Base-by-base conservation (phyloP, 1,140 invertebrate genomes). In the Gryon sp. region DNA sequence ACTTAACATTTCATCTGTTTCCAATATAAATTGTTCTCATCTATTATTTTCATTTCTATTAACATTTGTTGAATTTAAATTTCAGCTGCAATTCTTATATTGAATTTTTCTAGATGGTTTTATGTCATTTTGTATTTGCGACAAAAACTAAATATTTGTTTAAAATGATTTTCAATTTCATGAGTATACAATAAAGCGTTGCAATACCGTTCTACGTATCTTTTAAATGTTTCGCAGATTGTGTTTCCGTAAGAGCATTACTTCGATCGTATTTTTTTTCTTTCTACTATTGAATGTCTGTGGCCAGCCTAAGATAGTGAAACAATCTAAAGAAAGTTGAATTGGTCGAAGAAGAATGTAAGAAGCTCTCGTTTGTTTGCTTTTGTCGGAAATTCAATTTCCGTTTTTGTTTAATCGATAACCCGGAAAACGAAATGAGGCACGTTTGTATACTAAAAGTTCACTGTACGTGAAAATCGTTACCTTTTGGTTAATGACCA, bases 321-420 rank as follows among this genome's bases (percentile, higher is more conserved):
- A 32, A 38, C 20, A 24, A 43, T 14, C 26, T 20, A 14, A 20
- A 16, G 50, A 22, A 22, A 30, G 22, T 32, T 7, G 19, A 38
- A 32, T 18, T n/a, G 9, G 28, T 7, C 18, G 2, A 46, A 26
- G 50, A 34, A 16, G 16, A 43, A 14, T 36, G 36, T 9, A 68
- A 46, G 18, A 48, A 45, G 40, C 28, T 36, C 28, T 66, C 48
- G 63, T 77, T 57, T 77, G 76, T 79, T 80, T 76, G 76, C 78
- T 55, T 62, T 81, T 70, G 45, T 63, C 76, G 69, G 62, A 74
- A 82, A 82, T 82, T 82, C 79, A 82, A 82, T 82, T 80, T 79
- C 73, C 77, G 80, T 69, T 74, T 80, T 80, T 74, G 79, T 70
- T 82, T 82, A 82, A 82, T 80, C 78, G 76, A 60, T 41, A 77